A percentile compares a stretch with the other conserved stretches of the same genome.
Evolutionary conservation across 1,140 invertebrate genomes (phyloP).

Genomic region (Ostrea edulis): DNA sequence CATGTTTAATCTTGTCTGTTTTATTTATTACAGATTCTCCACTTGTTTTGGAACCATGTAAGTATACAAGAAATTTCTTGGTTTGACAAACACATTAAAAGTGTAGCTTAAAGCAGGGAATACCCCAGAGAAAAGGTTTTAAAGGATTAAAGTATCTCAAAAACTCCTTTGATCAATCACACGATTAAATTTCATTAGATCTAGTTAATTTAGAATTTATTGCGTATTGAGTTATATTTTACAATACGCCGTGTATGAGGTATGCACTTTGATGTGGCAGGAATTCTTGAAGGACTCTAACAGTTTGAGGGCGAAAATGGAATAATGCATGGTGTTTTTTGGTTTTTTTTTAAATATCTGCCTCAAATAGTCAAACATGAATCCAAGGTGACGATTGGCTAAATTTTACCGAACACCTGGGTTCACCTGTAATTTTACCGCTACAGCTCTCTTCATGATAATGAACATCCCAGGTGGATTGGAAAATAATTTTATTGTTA

Average conservation of each 20-base stretch:
- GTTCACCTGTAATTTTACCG: too few species aligned
- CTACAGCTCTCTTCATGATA: too few species aligned
- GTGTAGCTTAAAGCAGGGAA: neutral
- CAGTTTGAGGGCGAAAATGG: too few species aligned
- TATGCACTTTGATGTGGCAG: too few species aligned
- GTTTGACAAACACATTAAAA: neutral
- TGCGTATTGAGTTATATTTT: neutral
- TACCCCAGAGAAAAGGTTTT: neutral
- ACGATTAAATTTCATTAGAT: neutral
- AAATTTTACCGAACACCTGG: too few species aligned
- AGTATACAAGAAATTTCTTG: neutral
- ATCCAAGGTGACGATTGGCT: too few species aligned
- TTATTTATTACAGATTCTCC: slow-evolving; percentile 40
- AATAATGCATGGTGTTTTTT: too few species aligned
- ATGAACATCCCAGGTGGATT: too few species aligned
- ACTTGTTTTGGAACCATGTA: slow-evolving; percentile 4
- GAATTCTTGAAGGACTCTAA: too few species aligned
- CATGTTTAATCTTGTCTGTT: slow-evolving; percentile 22
- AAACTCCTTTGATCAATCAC: neutral
- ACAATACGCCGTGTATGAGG: neutral
- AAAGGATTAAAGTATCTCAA: neutral
- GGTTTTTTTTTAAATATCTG: too few species aligned
- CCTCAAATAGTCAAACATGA: too few species aligned
- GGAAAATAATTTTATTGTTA: too few species aligned
- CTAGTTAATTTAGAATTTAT: slow-evolving; percentile 27